A percentile compares a stretch with the other conserved stretches of the same genome.
phyloP scores from a whole-genome alignment of 2,888 invertebrate genomes.

The Pseudococcus jackbeardsleyi region DNA sequence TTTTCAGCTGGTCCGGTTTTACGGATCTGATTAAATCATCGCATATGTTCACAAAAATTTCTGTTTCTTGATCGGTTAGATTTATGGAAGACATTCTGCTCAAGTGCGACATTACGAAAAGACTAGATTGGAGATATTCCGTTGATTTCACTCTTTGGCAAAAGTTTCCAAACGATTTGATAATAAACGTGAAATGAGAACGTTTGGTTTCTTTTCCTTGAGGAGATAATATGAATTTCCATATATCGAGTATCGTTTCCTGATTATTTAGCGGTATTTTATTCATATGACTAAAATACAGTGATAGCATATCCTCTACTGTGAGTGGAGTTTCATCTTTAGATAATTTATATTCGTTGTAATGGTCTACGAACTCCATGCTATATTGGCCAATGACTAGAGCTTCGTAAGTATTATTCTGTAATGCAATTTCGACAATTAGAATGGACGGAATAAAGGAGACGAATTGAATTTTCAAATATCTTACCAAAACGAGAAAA shows the following conservation, averaged over 20 bases:
- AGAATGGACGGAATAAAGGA: background rate
- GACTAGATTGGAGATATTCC: background rate
- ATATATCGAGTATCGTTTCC: background rate
- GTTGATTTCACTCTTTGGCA: background rate
- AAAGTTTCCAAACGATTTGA: background rate
- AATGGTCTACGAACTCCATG: background rate
- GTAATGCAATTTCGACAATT: background rate
- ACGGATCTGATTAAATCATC: background rate
- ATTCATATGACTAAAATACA: background rate
- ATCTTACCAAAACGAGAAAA: background rate
- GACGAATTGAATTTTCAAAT: background rate
- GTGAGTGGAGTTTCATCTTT: background rate
- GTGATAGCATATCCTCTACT: background rate
- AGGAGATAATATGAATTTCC: constrained; percentile 25
- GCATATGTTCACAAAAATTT: background rate
- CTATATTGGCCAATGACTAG: background rate
- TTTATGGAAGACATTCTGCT: background rate
- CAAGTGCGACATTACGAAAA: background rate
- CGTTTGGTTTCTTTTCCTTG: background rate
- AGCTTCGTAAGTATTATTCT: constrained; percentile 24
- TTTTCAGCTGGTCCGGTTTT: background rate
- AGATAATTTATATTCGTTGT: background rate
- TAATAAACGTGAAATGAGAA: background rate
- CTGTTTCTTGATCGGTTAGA: background rate
- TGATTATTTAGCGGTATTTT: background rate